These are phyloP conservation scores for Sander lucioperca DNA, from an alignment of 2,113 vertebrate species.

Conservation along the genomic window DNA sequence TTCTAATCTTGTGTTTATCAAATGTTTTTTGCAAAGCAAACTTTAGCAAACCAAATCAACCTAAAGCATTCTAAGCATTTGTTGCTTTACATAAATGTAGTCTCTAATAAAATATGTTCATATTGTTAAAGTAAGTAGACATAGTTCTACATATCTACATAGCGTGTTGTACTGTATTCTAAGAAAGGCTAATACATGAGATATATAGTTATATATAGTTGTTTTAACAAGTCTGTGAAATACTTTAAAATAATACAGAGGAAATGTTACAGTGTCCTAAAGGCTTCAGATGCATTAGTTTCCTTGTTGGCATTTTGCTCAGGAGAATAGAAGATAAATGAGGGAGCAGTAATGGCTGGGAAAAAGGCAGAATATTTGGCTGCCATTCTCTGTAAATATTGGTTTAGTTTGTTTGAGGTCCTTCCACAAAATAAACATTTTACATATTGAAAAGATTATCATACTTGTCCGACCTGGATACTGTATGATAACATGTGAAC, in stretches of 20 bases:
- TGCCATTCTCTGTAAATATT: conserved; percentile 83
- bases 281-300: conserved; percentile 63
- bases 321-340: conserved; percentile 78
- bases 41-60: background rate
- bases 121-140: background rate
- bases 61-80: background rate
- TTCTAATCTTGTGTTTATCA: background rate
- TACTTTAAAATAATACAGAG: conserved; percentile 52
- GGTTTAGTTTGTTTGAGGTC: conserved; percentile 82
- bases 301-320: conserved; percentile 67
- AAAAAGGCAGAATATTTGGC: conserved; percentile 79
- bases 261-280: conserved; percentile 43
- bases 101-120: background rate
- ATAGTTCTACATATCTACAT: background rate
- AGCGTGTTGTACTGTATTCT: background rate
- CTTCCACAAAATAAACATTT: conserved; percentile 82
- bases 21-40: background rate
- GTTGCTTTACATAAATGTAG: background rate
- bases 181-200: background rate
- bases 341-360: conserved; percentile 78
- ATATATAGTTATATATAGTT: background rate
- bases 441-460: conserved; percentile 84
- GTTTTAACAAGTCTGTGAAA: conserved; percentile 34
- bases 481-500: conserved; percentile 84
- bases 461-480: conserved; percentile 80